Evolutionary conservation across 2,797 vertebrate genomes (phyloP).

Genomic region (Esox lucius): DNA sequence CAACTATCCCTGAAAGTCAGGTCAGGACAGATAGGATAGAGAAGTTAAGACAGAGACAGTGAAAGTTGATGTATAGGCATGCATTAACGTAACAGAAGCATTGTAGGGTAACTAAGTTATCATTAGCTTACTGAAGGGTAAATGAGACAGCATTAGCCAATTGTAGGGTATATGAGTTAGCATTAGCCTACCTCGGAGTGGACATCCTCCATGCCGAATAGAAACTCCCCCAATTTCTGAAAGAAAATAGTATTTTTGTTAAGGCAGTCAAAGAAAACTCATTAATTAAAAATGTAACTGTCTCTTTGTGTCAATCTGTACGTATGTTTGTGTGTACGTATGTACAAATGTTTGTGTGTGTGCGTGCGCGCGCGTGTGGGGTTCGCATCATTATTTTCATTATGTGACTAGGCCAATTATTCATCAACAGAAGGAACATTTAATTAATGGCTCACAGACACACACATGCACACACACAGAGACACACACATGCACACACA

Average conservation of each 20-base stretch:
- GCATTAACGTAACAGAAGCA: no score
- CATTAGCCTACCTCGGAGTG: constrained; percentile 71
- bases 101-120: no score
- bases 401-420: constrained; percentile 73
- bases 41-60: neutral
- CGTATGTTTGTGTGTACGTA: neutral
- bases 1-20: no score
- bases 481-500: rapidly evolving
- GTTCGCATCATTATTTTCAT: no score
- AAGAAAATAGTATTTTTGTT: constrained; percentile 64
- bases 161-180: no score
- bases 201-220: constrained; percentile 77
- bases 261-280: constrained; percentile 58
- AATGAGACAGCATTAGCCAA: no score
- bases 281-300: constrained; percentile 73
- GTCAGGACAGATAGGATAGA: no score
- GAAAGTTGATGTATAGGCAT: no score
- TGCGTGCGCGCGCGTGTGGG: no score
- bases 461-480: no score
- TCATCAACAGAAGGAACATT: constrained; percentile 62
- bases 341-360: neutral
- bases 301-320: constrained; percentile 48
- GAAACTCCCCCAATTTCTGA: constrained; percentile 78
- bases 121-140: no score
- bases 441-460: constrained; percentile 42